phyloP scores from a whole-genome alignment of 37 sponge, comb jelly and placozoan genomes.

The Cladorhizidae sp. region DNA sequence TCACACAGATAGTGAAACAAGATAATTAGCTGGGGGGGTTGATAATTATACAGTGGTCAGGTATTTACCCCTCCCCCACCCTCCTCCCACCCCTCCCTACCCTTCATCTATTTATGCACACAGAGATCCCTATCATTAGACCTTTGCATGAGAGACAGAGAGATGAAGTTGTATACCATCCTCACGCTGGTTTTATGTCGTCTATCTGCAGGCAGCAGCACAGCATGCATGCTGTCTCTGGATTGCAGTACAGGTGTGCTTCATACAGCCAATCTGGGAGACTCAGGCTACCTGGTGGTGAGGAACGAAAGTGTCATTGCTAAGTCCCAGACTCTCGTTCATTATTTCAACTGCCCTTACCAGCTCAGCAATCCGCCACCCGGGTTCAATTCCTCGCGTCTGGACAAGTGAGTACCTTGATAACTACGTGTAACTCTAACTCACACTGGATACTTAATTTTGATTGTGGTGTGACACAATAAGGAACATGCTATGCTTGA shows the following conservation, averaged over 20 bases:
- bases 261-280: constrained; percentile 65
- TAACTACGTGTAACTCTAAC: background rate
- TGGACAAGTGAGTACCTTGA: constrained; percentile 1
- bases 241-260: constrained; percentile 39
- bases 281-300: constrained; percentile 63
- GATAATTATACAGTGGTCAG: too few relatives aligned
- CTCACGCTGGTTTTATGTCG: too few relatives aligned
- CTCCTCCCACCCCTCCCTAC: too few relatives aligned
- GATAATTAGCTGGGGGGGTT: too few relatives aligned
- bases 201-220: constrained; percentile 85
- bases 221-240: constrained; percentile 64
- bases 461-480: background rate
- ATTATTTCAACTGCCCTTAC: constrained; percentile 73
- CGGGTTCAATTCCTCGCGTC: background rate
- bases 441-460: background rate
- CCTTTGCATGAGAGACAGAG: too few relatives aligned
- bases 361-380: constrained; percentile 62
- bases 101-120: too few relatives aligned
- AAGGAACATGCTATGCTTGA: too few relatives aligned
- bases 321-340: constrained; percentile 30
- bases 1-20: too few relatives aligned
- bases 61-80: too few relatives aligned
- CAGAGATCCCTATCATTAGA: too few relatives aligned
- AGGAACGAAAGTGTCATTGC: constrained; percentile 34
- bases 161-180: too few relatives aligned